A percentile compares a stretch with the other conserved stretches of the same genome.
Evolutionary conservation across 2,797 vertebrate genomes (phyloP).

Genomic region (Fringilla coelebs): DNA sequence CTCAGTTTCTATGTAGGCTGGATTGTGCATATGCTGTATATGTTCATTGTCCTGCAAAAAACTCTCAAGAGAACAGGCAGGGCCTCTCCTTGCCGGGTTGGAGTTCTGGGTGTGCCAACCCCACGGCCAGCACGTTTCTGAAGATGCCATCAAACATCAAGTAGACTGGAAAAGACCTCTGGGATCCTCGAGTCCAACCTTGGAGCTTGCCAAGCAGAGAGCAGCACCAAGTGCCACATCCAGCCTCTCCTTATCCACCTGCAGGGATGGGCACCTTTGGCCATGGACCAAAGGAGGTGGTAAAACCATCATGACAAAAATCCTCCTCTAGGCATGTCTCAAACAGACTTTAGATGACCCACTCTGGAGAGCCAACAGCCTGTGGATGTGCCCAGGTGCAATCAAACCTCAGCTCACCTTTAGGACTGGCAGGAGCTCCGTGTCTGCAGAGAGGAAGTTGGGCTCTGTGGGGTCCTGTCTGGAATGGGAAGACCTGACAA

Average conservation of each 20-base stretch:
- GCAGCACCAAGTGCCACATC: no score
- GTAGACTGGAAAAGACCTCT: not conserved
- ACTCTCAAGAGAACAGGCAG: no score
- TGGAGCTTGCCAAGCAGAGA: not conserved
- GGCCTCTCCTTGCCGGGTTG: not conserved
- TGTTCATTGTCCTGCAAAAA: no score
- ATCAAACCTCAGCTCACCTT: not conserved
- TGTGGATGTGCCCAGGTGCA: not conserved
- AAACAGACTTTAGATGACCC: not conserved
- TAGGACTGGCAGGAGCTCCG: not conserved
- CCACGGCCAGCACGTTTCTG: not conserved
- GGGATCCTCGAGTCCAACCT: fast-evolving
- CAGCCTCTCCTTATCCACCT: not conserved
- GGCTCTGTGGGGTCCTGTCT: not conserved
- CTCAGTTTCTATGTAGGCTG: no score
- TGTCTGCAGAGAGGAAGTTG: not conserved
- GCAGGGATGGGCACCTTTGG: no score
- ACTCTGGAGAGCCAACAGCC: not conserved
- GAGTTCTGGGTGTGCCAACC: fast-evolving
- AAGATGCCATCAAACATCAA: not conserved
- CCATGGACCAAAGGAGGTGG: not conserved
- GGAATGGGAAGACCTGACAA: not conserved
- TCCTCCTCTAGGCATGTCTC: not conserved
- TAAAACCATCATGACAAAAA: not conserved
- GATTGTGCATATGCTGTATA: no score